Conservation (phyloP, 2,113 vertebrate species). For the Lucifuga dentata region DNA sequence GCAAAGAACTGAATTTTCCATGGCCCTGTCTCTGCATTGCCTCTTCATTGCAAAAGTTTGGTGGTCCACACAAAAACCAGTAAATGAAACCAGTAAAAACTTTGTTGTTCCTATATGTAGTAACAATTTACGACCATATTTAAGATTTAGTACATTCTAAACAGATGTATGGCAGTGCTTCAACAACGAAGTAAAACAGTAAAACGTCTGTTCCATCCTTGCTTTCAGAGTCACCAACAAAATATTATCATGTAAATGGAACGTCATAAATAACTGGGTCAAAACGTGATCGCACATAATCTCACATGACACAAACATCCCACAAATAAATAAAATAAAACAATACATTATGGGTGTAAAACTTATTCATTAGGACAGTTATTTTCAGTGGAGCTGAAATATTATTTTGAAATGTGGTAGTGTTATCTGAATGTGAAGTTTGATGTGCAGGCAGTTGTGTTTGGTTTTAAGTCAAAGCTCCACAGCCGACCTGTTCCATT, state of each 20-base stretch:
- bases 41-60: slow-evolving; percentile 15
- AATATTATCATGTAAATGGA: no score
- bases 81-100: slow-evolving; percentile 5
- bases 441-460: background rate
- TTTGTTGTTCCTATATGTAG: background rate
- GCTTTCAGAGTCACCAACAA: background rate
- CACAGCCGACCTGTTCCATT: no score
- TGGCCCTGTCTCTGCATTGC: slow-evolving; percentile 10
- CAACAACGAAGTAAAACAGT: background rate
- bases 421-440: background rate
- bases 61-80: slow-evolving; percentile 10
- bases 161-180: slow-evolving; percentile 5
- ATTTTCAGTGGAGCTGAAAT: background rate
- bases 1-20: slow-evolving; percentile 41
- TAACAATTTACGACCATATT: background rate
- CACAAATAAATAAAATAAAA: background rate
- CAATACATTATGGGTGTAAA: background rate
- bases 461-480: background rate
- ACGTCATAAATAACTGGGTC: background rate
- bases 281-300: background rate
- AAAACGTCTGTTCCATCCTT: background rate
- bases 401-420: background rate
- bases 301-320: no score
- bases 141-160: slow-evolving; percentile 14
- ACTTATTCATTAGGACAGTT: background rate